Conservation (phyloP, 2,888 invertebrate genomes). For the Torymus tubicola region DNA sequence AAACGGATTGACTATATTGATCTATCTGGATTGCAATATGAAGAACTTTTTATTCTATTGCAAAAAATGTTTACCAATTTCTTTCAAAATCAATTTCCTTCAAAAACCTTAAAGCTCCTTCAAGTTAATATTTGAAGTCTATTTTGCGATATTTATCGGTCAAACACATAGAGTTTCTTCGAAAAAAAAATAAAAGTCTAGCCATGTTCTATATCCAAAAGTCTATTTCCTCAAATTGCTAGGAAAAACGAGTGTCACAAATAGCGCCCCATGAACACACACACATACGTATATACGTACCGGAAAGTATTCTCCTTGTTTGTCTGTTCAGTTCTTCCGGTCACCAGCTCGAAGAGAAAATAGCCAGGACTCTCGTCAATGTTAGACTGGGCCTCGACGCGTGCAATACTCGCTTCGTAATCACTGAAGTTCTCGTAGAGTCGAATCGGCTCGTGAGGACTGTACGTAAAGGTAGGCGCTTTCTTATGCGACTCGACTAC, state of each 20-base stretch:
- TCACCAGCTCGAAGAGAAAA: conserved; percentile 85
- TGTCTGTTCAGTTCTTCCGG: conserved; percentile 90
- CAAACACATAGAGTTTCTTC: not conserved
- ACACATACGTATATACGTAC: conserved; percentile 56
- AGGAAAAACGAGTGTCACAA: not conserved
- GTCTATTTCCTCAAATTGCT: not conserved
- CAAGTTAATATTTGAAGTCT: no score
- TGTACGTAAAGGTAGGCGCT: conserved; percentile 85
- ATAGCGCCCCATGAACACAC: no score
- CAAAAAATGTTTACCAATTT: no score
- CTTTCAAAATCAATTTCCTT: no score
- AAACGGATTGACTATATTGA: no score
- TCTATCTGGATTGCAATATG: no score
- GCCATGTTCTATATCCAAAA: no score
- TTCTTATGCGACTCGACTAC: conserved; percentile 93
- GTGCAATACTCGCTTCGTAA: conserved; percentile 84
- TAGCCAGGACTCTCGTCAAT: conserved; percentile 84
- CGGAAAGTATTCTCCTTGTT: conserved; percentile 85
- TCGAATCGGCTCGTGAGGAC: conserved; percentile 80
- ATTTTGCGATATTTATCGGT: no score
- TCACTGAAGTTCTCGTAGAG: conserved; percentile 87
- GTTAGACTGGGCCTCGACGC: conserved; percentile 86
- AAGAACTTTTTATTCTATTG: no score
- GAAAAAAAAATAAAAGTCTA: not conserved
- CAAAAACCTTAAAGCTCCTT: no score